phyloP scores from a whole-genome alignment of 2,113 vertebrate genomes.

The Dasyornis broadbenti region DNA sequence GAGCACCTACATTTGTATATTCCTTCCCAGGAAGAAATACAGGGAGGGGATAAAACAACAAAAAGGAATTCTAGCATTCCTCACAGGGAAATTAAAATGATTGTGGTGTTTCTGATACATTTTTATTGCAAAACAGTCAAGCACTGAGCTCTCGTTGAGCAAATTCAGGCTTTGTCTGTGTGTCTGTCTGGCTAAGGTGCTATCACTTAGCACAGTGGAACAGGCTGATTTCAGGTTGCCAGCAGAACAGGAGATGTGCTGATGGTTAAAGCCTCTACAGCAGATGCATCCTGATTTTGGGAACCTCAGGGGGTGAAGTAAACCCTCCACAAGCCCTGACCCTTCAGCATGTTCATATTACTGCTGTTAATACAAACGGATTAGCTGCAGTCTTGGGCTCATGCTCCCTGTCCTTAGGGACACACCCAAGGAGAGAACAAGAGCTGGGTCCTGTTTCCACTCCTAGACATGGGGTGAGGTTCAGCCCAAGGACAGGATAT shows the following conservation, averaged over 20 bases:
- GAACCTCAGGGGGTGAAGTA: background rate
- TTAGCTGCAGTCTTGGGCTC: background rate
- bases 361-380: background rate
- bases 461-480: background rate
- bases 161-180: background rate
- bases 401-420: background rate
- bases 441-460: background rate
- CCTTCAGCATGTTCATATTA: background rate
- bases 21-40: background rate
- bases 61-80: background rate
- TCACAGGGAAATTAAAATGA: background rate
- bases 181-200: background rate
- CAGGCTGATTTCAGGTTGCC: background rate
- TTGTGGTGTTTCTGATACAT: background rate
- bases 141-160: background rate
- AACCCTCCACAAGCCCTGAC: background rate
- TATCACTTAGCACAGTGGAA: background rate
- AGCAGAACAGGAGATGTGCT: background rate
- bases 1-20: background rate
- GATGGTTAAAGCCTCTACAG: background rate
- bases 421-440: too few relatives aligned
- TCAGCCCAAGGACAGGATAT: background rate
- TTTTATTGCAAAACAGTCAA: background rate
- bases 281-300: background rate
- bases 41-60: background rate